Evolutionary conservation across 2,888 invertebrate species (phyloP), one percentile per base, ranked within the genome.

Genomic region (Cantharis flavilabris): DNA sequence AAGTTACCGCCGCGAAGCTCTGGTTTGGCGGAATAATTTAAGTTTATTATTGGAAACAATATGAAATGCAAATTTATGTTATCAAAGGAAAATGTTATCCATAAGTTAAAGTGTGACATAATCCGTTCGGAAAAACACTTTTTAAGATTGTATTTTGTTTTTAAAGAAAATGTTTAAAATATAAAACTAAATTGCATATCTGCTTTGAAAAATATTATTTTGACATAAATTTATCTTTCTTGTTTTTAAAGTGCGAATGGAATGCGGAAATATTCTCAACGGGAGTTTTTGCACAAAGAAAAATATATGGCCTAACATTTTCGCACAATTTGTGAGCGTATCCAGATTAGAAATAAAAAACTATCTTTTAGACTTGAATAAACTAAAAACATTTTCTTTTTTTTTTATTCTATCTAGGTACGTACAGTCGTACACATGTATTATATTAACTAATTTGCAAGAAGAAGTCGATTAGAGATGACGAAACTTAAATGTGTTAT

Each of bases 151-250:
- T 49, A 49, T 20, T 67, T 67, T 67, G n/a, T 67, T 23, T 67
- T 23, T 18, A 9, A 67, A 67, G 9, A 67, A 67, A 67, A 26
- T 26, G 65, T 67, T 67, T 67, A 67, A 67, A 67, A 67, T 67
- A 26, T 49, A 23, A 67, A 67, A 67, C 65, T 67, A 67, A 67
- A 67, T 67, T 67, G 20, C 65, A 26, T 67, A 67, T 67, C 65
- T 10, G 26, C 65, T 67, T 49, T 67, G 65, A 67, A 67, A 67
- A 67, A 67, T 67, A 67, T 67, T 67, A 67, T 67, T 67, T 67
- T 67, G 65, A 67, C 65, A 67, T 20, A 67, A 67, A 67, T 67
- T 67, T 67, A 67, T 67, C 65, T 67, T 26, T 67, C 26, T 67
- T 67, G 65, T 67, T 67, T 67, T 67, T 67, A 67, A 67, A 67